phyloP scores from a whole-genome alignment of 2,113 vertebrate species.

The Bujurquina vittata region DNA sequence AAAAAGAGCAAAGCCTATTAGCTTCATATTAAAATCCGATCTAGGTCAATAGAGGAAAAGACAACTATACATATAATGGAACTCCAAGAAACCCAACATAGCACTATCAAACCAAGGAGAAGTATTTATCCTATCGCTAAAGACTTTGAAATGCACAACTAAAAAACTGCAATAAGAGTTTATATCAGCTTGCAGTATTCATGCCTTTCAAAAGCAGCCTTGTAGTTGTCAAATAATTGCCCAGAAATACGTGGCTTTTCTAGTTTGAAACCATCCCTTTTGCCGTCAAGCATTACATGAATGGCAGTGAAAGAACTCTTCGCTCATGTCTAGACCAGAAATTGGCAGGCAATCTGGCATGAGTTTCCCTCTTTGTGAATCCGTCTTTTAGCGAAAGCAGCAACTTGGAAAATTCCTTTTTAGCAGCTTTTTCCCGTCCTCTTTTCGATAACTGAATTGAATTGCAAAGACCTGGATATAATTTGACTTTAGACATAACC shows the following conservation, averaged over 20 bases:
- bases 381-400: conserved; percentile 50
- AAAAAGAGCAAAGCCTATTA: conserved; percentile 25
- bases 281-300: conserved; percentile 55
- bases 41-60: conserved; percentile 21
- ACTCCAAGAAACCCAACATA: neutral
- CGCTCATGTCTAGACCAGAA: conserved; percentile 49
- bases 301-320: conserved; percentile 34
- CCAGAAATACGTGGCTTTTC: conserved; percentile 52
- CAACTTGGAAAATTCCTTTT: conserved; percentile 59
- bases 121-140: conserved; percentile 7
- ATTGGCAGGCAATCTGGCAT: conserved; percentile 64
- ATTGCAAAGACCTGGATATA: conserved; percentile 76
- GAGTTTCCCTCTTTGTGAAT: conserved; percentile 54
- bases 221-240: conserved; percentile 50
- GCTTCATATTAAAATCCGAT: conserved; percentile 2
- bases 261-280: conserved; percentile 55
- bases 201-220: conserved; percentile 29
- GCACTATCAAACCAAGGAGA: neutral
- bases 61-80: conserved; percentile 20
- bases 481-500: conserved; percentile 82
- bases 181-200: conserved; percentile 6
- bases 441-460: conserved; percentile 70
- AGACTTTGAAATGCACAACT: conserved; percentile 16
- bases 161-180: conserved; percentile 29
- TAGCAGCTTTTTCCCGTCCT: conserved; percentile 22